Evolutionary conservation across 1,140 invertebrate genomes (phyloP).

Genomic region (Eriosoma lanigerum): DNA sequence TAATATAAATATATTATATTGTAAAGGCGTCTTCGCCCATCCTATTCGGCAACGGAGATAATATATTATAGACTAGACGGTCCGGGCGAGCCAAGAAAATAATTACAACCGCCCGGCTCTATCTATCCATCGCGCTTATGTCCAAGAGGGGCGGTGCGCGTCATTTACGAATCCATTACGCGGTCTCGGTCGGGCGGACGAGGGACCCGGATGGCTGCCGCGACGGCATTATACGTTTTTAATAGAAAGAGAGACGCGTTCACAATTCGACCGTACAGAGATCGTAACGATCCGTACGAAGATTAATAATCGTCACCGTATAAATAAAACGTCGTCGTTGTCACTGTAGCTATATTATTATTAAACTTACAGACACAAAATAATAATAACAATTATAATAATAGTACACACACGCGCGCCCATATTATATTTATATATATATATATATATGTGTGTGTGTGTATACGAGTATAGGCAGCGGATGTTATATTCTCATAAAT

Average conservation of each 20-base stretch:
- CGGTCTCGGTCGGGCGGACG: not conserved
- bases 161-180: conserved; percentile 50
- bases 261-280: conserved; percentile 13
- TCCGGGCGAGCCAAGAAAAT: conserved; percentile 43
- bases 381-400: conserved; percentile 17
- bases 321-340: conserved; percentile 29
- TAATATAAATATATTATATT: no score
- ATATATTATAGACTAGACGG: not conserved
- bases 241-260: conserved; percentile 1
- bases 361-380: not conserved
- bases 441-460: no score
- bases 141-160: conserved; percentile 46
- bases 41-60: no score
- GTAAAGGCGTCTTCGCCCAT: no score
- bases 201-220: conserved; percentile 32
- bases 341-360: not conserved
- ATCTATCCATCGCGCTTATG: not conserved
- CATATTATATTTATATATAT: not conserved
- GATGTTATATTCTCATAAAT: no score
- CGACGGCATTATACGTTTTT: not conserved
- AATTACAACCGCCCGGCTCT: conserved; percentile 36
- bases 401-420: not conserved
- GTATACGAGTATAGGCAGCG: no score
- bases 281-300: conserved; percentile 13
- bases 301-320: conserved; percentile 43